Evolutionary conservation across 1,140 invertebrate species (phyloP), one percentile per base, ranked within the genome.

Genomic region (Akabosia matsudoensis): DNA sequence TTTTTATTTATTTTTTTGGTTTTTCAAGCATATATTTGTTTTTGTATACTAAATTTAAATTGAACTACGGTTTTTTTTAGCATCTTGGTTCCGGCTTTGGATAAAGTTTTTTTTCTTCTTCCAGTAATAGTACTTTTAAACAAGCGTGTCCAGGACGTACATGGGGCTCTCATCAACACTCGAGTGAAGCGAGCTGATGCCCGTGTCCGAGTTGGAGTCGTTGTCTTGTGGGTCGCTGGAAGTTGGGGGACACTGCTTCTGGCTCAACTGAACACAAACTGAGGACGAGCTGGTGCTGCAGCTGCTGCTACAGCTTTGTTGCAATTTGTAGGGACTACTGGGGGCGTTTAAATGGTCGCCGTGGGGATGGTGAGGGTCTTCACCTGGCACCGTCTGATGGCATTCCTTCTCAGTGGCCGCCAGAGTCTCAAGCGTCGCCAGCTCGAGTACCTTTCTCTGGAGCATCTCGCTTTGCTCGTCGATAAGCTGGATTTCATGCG

Each of bases 141-240:
- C 87, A n/a, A 88, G 81, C 7, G 87, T 88, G 77, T 88, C 87
- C 24, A 88, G 78, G 30, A 84, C 82, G 80, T 84, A 83, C 30
- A 78, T 82, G 0, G 83, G 82, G 30, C 70, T 61, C 82, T 86
- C 84, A 79, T 86, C 84, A 82, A 86, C 85, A 73, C 87, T 87
- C 73, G 86, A 87, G 81, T 87, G 86, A 64, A 88, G 81, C 0
- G 87, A 88, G 80, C 87, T 88, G 1, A 88, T 84, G 0, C 88
- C 88, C 0, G 88, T 88, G 80, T 88, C 88, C 0, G 88, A 88
- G 79, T 87, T 88, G n/a, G 86, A 86, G 80, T 88, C 87, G 33
- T 84, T 84, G 70, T 87, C 86, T 71, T 84, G 74, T 28, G 24
- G 22, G 37, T 72, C 45, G 52, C 70, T 34, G 45, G 30, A 56